phyloP scores from a whole-genome alignment of 2,888 invertebrate genomes.

The Hemithea aestivaria region DNA sequence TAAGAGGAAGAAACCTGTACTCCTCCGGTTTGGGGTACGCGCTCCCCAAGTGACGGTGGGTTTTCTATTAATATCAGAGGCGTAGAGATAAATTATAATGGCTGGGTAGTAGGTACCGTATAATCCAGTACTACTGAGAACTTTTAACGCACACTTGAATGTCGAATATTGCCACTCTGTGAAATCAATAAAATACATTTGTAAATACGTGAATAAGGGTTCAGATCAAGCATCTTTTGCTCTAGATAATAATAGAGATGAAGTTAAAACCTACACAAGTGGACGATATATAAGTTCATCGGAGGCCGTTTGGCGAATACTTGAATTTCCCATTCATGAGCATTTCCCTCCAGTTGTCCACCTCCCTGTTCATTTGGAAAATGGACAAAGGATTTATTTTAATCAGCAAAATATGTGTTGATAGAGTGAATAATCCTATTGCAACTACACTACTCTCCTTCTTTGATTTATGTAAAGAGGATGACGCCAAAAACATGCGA shows the following conservation, averaged over 20 bases:
- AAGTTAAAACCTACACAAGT: conserved; percentile 16
- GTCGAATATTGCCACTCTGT: conserved; percentile 51
- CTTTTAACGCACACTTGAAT: conserved; percentile 28
- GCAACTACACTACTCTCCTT: conserved; percentile 20
- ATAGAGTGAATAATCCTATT: conserved; percentile 6
- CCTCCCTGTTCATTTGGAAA: conserved; percentile 22
- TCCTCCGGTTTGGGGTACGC: too few species aligned
- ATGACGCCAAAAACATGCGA: conserved; percentile 8
- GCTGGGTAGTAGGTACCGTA: conserved; percentile 30
- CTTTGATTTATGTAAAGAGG: conserved; percentile 14
- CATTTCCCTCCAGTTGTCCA: conserved; percentile 17
- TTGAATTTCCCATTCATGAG: conserved; percentile 21
- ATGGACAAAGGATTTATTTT: conserved; percentile 26
- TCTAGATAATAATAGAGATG: conserved; percentile 19
- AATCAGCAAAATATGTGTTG: conserved; percentile 6
- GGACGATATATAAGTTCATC: conserved; percentile 20
- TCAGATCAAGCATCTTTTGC: conserved; percentile 29
- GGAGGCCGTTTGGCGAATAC: conserved; percentile 24
- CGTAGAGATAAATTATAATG: conserved; percentile 20
- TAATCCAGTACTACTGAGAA: conserved; percentile 23
- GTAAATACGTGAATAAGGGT: too few species aligned
- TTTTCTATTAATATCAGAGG: neutral
- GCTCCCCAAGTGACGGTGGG: conserved; percentile 18
- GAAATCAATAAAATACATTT: too few species aligned
- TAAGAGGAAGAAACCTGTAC: too few species aligned